Base-by-base conservation (phyloP, 2,888 invertebrate species). In the Parnassius apollo region DNA sequence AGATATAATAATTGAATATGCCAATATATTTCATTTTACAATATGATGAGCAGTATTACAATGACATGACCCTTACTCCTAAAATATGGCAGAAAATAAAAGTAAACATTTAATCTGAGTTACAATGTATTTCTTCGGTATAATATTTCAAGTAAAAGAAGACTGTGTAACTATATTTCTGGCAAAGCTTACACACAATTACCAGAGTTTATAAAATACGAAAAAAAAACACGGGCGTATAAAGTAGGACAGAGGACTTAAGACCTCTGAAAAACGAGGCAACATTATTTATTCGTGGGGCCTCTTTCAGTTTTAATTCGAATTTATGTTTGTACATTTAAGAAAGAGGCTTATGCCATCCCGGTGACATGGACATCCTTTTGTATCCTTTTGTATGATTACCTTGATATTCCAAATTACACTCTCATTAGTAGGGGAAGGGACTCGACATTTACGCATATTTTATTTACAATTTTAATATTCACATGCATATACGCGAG, bases 301-400 rank as follows among this genome's bases (percentile, higher is more conserved):
- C 83, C 83, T 85, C 82, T 84, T 88, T 82, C 75, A 75, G 81
- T 86, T 86, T 88, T 88, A 89, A 90, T 88, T 88, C 87, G 82
- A 84, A 90, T 90, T 88, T 89, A 90, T 89, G 85, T 84, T 82
- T 85, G 79, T 79, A 85, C 83, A 86, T 88, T 85, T 85, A 82
- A 84, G 82, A 82, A 85, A 80, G 81, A 79, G 76, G 83, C 84
- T 85, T 85, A 83, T 75, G 80, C 76, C 70, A 70, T 67, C 68
- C 62, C 71, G 71, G 75, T 78, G 79, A 82, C 78, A 72, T 70
- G 75, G 71, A 66, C 69, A 74, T 57, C 72, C 75, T 75, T 75
- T 70, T 76, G 68, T 72, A 74, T 57, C 72, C 75, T 75, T 75
- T 70, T 76, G 68, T 72, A 71, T 61, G 62, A 54, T 59, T 65